Conservation (phyloP, 1,140 invertebrate species). For the Palaemon carinicauda region DNA sequence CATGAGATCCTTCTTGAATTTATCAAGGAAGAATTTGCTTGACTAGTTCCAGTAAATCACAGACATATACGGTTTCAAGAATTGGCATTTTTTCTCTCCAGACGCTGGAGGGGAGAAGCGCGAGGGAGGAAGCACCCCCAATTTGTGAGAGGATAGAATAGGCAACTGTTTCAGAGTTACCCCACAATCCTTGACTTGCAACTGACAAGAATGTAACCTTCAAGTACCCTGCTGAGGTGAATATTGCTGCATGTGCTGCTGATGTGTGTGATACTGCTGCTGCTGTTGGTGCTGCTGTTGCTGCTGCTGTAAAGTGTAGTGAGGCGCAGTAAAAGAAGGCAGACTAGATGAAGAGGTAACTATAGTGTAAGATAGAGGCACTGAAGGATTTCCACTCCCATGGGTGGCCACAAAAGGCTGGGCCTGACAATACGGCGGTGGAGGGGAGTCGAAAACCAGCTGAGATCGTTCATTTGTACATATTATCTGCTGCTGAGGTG, state of each 20-base stretch:
- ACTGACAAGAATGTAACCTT: background rate
- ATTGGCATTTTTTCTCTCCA: too few relatives aligned
- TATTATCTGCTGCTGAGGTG: background rate
- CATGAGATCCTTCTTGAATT: too few relatives aligned
- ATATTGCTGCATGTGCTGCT: background rate
- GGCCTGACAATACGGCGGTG: constrained; percentile 10
- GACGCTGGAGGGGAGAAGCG: background rate
- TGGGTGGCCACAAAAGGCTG: background rate
- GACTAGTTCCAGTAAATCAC: background rate
- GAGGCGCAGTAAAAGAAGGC: background rate
- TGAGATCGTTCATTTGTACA: background rate
- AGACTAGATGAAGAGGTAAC: background rate
- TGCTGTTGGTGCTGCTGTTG: background rate
- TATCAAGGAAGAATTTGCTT: too few relatives aligned
- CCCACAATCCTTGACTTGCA: background rate
- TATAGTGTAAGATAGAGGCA: background rate
- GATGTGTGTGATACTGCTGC: background rate
- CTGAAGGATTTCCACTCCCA: background rate
- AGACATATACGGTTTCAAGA: background rate
- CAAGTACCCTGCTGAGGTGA: constrained; percentile 39
- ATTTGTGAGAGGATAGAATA: background rate
- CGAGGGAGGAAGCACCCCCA: background rate
- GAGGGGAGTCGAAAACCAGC: background rate
- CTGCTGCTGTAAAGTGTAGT: background rate
- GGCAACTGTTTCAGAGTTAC: constrained; percentile 28